Evolutionary conservation across 1,140 invertebrate genomes (phyloP), one percentile per base, ranked within the genome.

Genomic region (Drosophila murphyi): DNA sequence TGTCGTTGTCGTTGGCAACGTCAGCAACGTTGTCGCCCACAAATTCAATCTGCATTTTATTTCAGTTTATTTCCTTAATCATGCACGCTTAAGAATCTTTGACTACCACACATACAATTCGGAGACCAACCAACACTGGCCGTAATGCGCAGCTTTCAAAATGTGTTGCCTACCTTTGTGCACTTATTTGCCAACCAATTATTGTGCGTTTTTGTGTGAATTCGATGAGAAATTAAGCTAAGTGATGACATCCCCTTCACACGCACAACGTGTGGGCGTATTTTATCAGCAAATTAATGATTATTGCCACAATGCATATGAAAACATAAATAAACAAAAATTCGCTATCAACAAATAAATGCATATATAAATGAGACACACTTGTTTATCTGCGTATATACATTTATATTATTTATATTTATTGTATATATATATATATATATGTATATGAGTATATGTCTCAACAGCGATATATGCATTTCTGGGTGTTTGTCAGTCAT

Each of bases 291-390:
- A 88, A 83, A 89, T 88, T 88, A 88, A 89, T 86, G 83, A 89
- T 78, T 88, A 89, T 88, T 89, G 82, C 85, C 55, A 89, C 85
- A 88, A 83, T 87, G 85, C 83, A 88, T 88, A 87, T 89, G 80
- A 88, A 89, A 89, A 83, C 65, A 88, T 89, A 89, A 88, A 88
- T 89, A 83, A 88, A 89, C 83, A 88, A 89, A 88, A 89, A 80
- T 83, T 83, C 77, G 80, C 80, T 77, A 88, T 83, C 76, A 89
- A 89, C 83, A 88, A 88, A 87, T 88, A 88, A 89, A 88, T 88
- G 83, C 85, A 87, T 78, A 61, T 75, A 69, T 82, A 88, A 88
- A 87, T 83, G 88, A 77, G 74, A 54, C 28, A 35, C 41, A 37
- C 47, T 35, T 35, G n/a, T 10, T 5, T 2, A 55, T 32, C 43